A percentile compares a stretch with the other conserved stretches of the same genome.
phyloP scores from a whole-genome alignment of 2,797 vertebrate genomes.

The Tangara arthus region DNA sequence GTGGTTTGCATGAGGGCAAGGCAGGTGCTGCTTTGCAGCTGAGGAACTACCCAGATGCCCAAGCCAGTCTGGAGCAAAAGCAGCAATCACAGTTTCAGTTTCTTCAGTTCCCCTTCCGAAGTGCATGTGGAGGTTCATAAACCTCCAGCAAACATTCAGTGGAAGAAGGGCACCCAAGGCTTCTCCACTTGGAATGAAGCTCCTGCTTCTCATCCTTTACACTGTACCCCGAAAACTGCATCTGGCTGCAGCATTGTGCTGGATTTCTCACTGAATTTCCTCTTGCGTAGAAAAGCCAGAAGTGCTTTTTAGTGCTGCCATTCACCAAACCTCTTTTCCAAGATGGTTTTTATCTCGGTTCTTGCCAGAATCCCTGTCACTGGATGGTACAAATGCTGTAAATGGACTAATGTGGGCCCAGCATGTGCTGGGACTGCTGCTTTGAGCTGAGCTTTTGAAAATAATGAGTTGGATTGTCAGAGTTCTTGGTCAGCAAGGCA shows the following conservation, averaged over 20 bases:
- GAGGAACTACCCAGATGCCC: not conserved
- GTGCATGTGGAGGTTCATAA: not conserved
- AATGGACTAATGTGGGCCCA: slow-evolving; percentile 47
- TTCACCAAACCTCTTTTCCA: not conserved
- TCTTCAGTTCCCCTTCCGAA: not conserved
- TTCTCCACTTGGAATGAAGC: accelerated
- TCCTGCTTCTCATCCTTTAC: not conserved
- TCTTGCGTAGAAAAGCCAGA: accelerated
- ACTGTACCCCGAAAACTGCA: not conserved
- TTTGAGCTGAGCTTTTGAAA: slow-evolving; percentile 33
- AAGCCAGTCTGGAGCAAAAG: not conserved
- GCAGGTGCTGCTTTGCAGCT: not conserved
- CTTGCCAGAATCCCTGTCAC: not conserved
- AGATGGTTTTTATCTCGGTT: not conserved
- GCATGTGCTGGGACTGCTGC: not conserved
- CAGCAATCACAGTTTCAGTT: not conserved
- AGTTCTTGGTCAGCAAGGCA: not conserved
- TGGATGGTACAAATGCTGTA: slow-evolving; percentile 23
- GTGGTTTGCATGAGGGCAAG: not conserved
- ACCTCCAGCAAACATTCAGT: not conserved
- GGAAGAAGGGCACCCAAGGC: not conserved
- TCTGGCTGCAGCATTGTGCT: not conserved
- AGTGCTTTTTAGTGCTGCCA: not conserved
- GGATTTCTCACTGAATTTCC: not conserved
- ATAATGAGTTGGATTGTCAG: slow-evolving; percentile 43